These are phyloP conservation scores for Rhagologus leucostigma DNA, from an alignment of 2,113 vertebrate species.

Conservation along the genomic window DNA sequence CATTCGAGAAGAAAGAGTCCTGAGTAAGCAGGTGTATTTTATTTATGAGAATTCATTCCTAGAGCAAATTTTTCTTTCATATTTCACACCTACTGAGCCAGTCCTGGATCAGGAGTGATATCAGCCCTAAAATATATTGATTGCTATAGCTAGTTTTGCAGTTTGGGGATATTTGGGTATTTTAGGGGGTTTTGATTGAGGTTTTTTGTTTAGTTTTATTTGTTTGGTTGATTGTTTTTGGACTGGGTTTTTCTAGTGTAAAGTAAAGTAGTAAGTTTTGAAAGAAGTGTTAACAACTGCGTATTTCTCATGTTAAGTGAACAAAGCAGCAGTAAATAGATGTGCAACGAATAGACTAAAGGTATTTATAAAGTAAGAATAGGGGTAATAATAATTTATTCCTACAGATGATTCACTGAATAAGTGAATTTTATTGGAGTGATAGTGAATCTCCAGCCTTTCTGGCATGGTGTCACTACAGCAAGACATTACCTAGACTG, in stretches of 20 bases:
- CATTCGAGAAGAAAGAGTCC: background rate
- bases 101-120: background rate
- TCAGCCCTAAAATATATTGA: background rate
- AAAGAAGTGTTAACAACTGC: background rate
- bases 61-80: background rate
- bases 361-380: background rate
- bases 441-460: background rate
- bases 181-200: background rate
- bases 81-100: background rate
- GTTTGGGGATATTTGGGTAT: rapidly evolving
- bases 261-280: background rate
- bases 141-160: background rate
- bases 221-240: background rate
- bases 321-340: background rate
- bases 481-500: background rate
- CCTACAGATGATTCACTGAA: background rate
- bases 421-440: background rate
- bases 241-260: background rate
- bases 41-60: background rate
- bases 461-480: background rate
- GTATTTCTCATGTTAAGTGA: background rate
- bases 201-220: background rate
- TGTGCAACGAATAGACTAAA: background rate
- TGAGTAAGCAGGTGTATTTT: background rate
- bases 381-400: background rate